A percentile compares a stretch with the other conserved stretches of the same genome.
Conservation (phyloP, 2,797 vertebrate genomes). For the Pampus argenteus region DNA sequence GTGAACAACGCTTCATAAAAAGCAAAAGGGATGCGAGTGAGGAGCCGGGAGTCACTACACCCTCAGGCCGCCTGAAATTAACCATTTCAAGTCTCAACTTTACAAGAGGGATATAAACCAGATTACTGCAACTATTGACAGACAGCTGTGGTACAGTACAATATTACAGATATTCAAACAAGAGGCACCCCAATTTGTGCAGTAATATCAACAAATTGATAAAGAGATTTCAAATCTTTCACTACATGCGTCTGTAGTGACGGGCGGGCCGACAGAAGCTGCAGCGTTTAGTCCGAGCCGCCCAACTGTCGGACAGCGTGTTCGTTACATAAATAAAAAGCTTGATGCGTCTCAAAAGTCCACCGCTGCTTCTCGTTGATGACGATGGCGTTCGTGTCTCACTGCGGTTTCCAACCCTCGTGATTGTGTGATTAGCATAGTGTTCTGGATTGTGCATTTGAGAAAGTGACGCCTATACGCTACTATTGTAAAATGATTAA, state of each 20-base stretch:
- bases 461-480: constrained; percentile 52
- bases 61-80: constrained; percentile 20
- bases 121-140: constrained; percentile 52
- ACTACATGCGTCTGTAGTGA: constrained; percentile 26
- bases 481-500: constrained; percentile 59
- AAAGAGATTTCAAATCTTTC: constrained; percentile 29
- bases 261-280: constrained; percentile 1
- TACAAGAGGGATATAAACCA: constrained; percentile 50
- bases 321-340: constrained; percentile 69
- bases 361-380: constrained; percentile 25
- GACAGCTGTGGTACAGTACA: constrained; percentile 57
- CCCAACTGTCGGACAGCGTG: constrained; percentile 17
- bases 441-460: constrained; percentile 78
- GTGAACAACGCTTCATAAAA: constrained; percentile 72
- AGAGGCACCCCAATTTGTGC: constrained; percentile 60
- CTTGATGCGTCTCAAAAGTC: constrained; percentile 59
- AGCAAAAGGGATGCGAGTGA: constrained; percentile 62
- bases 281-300: constrained; percentile 14
- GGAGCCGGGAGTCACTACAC: constrained; percentile 31
- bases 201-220: constrained; percentile 46
- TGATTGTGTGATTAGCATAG: constrained; percentile 77
- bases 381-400: constrained; percentile 15
- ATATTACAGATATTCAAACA: constrained; percentile 57
- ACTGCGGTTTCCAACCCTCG: constrained; percentile 22
- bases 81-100: constrained; percentile 53